phyloP scores from a whole-genome alignment of 2,113 vertebrate species.

The Colossoma macropomum region DNA sequence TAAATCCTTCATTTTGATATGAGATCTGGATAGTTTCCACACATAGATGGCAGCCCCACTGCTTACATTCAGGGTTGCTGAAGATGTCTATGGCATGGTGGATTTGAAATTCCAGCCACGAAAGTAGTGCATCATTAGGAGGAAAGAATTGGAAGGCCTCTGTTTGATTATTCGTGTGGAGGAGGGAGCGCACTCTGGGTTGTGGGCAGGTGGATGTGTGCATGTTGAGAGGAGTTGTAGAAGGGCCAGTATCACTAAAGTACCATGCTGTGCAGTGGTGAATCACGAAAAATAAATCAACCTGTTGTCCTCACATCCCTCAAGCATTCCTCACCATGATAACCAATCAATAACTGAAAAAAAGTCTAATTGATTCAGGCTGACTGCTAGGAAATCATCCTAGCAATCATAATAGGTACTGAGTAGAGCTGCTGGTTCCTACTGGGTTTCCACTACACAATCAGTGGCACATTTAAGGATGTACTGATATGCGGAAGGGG shows the following conservation, averaged over 20 bases:
- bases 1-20: slow-evolving; percentile 43
- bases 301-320: slow-evolving; percentile 30
- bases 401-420: neutral
- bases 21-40: slow-evolving; percentile 34
- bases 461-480: neutral
- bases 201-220: neutral
- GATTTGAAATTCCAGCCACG: slow-evolving; percentile 58
- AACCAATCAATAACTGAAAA: slow-evolving; percentile 54
- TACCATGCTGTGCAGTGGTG: slow-evolving; percentile 45
- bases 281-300: slow-evolving; percentile 40
- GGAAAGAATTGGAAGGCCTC: slow-evolving; percentile 48
- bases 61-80: slow-evolving; percentile 7
- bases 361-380: slow-evolving; percentile 29
- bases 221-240: slow-evolving; percentile 16
- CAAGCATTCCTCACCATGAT: slow-evolving; percentile 47
- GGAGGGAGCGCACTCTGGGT: neutral
- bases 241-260: neutral
- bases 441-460: neutral
- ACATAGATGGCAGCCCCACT: slow-evolving; percentile 2
- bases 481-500: too few relatives aligned
- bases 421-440: neutral
- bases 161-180: slow-evolving; percentile 47
- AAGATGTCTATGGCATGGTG: slow-evolving; percentile 30
- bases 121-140: slow-evolving; percentile 56
- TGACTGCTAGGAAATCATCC: slow-evolving; percentile 8